These are phyloP conservation scores for Drosophila lacicola DNA, from an alignment of 2,888 invertebrate species.

Conservation along the genomic window DNA sequence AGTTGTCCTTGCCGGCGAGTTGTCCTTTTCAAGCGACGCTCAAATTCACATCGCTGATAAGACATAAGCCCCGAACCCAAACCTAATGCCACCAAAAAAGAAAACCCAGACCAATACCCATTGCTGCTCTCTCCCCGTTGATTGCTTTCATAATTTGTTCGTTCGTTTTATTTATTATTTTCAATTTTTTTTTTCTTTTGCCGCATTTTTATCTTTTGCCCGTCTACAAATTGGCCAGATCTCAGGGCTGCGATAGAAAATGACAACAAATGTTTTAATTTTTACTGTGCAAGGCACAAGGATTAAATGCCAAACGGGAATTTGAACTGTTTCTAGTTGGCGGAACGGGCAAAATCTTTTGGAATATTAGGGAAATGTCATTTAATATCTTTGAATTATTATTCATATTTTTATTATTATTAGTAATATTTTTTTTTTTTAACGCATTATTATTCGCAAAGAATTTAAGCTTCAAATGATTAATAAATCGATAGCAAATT, in stretches of 20 bases:
- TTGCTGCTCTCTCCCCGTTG: constrained; percentile 26
- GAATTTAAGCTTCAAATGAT: too few species aligned
- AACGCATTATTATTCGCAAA: too few species aligned
- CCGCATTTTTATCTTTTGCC: constrained; percentile 61
- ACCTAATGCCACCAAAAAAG: constrained; percentile 20
- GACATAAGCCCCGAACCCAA: constrained; percentile 41
- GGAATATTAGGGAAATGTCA: too few species aligned
- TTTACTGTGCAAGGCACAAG: constrained; percentile 26
- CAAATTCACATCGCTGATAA: constrained; percentile 76
- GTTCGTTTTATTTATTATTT: constrained; percentile 59
- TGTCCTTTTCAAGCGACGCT: constrained; percentile 67
- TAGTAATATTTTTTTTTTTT: too few species aligned
- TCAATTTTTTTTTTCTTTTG: constrained; percentile 23
- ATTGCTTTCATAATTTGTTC: constrained; percentile 62
- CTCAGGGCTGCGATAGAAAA: constrained; percentile 59
- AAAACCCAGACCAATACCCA: constrained; percentile 7
- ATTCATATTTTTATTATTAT: too few species aligned
- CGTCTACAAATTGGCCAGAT: constrained; percentile 64
- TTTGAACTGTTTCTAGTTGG: background rate
- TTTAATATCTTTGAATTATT: too few species aligned
- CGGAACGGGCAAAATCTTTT: too few species aligned
- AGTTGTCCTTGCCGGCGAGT: constrained; percentile 17
- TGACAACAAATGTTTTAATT: constrained; percentile 78
- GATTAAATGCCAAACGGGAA: constrained; percentile 27
- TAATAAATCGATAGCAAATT: too few species aligned